phyloP scores from a whole-genome alignment of 2,113 vertebrate genomes.

The Trogon melanurus region DNA sequence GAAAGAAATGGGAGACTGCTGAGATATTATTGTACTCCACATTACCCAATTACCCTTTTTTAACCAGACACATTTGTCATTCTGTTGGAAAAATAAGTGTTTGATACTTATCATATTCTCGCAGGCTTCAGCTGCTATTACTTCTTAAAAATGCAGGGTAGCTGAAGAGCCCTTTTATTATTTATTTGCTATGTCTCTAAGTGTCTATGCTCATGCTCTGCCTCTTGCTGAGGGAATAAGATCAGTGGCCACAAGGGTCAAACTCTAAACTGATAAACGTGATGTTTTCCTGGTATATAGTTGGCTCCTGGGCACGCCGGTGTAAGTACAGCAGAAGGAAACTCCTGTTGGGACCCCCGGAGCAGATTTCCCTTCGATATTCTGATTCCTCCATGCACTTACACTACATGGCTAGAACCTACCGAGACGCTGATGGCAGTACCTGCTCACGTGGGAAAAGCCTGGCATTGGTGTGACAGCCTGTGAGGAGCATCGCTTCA shows the following conservation, averaged over 20 bases:
- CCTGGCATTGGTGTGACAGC: not conserved
- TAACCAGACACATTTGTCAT: slow-evolving; percentile 50
- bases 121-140: slow-evolving; percentile 16
- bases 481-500: not conserved
- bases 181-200: not conserved
- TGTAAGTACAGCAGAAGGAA: not conserved
- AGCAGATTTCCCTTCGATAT: not conserved
- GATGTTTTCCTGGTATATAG: not conserved
- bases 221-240: not conserved
- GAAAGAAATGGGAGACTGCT: slow-evolving; percentile 31
- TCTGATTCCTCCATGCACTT: not conserved
- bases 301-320: not conserved
- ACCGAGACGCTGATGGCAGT: not conserved
- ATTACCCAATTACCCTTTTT: slow-evolving; percentile 60
- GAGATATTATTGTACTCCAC: slow-evolving; percentile 50
- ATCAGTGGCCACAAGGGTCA: not conserved
- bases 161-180: slow-evolving; percentile 31
- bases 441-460: not conserved
- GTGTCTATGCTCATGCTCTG: not conserved
- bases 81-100: slow-evolving; percentile 57
- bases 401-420: not conserved
- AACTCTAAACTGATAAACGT: not conserved
- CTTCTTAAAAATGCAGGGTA: slow-evolving; percentile 19
- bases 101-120: slow-evolving; percentile 54
- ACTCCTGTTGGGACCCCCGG: not conserved